Percentiles rank a stretch among this genome's conserved stretches.
Evolutionary conservation across 2,113 vertebrate species (phyloP).

Genomic region (Cyanoramphus novaezelandiae): DNA sequence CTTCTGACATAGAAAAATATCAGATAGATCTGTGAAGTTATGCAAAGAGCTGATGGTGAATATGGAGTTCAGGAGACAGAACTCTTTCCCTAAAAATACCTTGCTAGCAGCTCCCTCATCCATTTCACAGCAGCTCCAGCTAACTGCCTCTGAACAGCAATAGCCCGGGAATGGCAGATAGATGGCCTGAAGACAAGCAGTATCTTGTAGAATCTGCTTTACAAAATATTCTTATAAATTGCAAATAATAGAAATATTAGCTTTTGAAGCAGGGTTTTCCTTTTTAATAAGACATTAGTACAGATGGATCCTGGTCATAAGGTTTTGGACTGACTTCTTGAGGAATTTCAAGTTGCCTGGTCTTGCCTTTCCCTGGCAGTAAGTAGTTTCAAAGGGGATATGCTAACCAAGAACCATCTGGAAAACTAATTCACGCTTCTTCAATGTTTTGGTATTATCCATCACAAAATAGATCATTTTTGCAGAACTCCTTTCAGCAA

Average conservation of each 20-base stretch:
- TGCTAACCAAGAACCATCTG: conserved; percentile 36
- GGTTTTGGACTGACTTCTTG: conserved; percentile 27
- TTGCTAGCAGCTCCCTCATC: not conserved
- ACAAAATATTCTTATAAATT: not conserved
- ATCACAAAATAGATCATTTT: not conserved
- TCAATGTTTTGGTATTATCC: conserved; percentile 10
- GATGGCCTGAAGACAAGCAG: not conserved
- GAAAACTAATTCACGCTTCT: conserved; percentile 16
- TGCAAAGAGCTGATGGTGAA: not conserved
- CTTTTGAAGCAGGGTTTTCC: not conserved
- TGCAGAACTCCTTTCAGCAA: not conserved
- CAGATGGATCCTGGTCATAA: conserved; percentile 42
- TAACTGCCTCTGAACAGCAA: not conserved
- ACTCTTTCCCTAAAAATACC: not conserved
- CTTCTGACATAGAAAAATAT: not conserved
- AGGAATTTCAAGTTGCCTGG: conserved; percentile 26
- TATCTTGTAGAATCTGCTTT: not conserved
- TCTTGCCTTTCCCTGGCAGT: conserved; percentile 41
- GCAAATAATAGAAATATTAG: not conserved
- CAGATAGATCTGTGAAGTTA: not conserved
- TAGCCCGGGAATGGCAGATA: not conserved
- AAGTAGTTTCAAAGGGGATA: conserved; percentile 29
- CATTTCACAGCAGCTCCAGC: not conserved
- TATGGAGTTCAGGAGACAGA: not conserved
- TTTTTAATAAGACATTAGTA: not conserved